Base-by-base conservation (phyloP, 2,797 vertebrate genomes). In the Botia kubotai region DNA sequence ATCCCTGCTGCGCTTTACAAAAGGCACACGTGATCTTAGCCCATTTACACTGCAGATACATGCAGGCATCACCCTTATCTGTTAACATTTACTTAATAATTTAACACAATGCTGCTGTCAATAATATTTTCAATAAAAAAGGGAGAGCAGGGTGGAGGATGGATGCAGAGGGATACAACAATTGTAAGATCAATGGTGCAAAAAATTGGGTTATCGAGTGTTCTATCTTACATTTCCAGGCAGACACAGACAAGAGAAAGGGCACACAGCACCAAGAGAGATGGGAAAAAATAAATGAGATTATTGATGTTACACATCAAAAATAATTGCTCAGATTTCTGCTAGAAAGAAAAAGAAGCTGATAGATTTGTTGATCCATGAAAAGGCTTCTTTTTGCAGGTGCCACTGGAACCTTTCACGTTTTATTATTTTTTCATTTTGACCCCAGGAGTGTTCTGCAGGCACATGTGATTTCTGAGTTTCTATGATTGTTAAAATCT, bases 191-290 rank as follows among this genome's bases (percentile, higher is more conserved):
- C 96, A 92, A 96, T 96, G 95, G 88, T 92, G 92, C 92, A 93
- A 94, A 90, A 95, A 94, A 96, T 94, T 91, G 94, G 93, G 90
- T 94, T 95, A 96, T 96, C 83, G 95, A 96, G 94, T 93, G 93
- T 90, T 85, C 87, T 82, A 29, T 29, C 29, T 29, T 88, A 91
- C 86, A 86, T 94, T 95, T 95, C 94, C 93, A 39, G 87, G 91
- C 91, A 96, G 95, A 95, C 90, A 92, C 72, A 88, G 93, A 91
- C 89, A 91, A 89, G 92, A 92, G 92, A 91, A 88, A 89, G 79
- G 70, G 88, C 87, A 81, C 86, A 75, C 77, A 84, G 66, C 62
- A 83, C 80, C 67, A 36, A 74, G 67, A 82, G 69, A 81, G 79
- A 55, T 62, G 72, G 58, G 78, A 68, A 68, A 88, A 93, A 93